Evolutionary conservation across 2,113 vertebrate species (phyloP).

Genomic region (Axis porcinus): DNA sequence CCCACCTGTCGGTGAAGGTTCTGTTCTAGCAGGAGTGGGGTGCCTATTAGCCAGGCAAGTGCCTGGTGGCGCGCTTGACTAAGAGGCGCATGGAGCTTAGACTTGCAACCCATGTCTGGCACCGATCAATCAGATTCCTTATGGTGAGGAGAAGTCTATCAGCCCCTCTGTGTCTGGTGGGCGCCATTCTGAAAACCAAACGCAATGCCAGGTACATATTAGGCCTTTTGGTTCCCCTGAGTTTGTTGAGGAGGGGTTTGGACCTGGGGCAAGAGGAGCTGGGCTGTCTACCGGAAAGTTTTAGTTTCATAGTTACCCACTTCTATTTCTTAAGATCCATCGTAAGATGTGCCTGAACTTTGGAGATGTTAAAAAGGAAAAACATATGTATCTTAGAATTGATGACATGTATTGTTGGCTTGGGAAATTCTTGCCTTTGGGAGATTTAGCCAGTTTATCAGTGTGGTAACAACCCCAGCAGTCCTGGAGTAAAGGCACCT

Average conservation of each 20-base stretch:
- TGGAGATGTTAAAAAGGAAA: background rate
- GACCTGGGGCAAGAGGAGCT: background rate
- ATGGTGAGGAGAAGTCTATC: background rate
- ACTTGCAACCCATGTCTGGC: background rate
- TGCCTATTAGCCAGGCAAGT: background rate
- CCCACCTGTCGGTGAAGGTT: background rate
- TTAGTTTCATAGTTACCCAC: background rate
- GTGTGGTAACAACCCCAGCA: background rate
- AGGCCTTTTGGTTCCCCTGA: background rate
- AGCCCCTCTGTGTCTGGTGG: background rate
- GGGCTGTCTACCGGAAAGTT: background rate
- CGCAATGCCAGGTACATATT: background rate
- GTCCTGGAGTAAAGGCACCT: background rate
- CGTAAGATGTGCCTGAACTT: background rate
- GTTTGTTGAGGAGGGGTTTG: background rate
- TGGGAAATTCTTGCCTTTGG: background rate
- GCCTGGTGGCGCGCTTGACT: background rate
- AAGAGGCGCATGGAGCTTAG: background rate
- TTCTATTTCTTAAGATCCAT: background rate
- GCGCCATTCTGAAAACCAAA: background rate
- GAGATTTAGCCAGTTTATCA: background rate
- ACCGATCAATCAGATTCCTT: background rate
- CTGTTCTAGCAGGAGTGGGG: too few relatives aligned
- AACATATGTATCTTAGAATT: background rate
- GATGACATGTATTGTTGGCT: background rate